Base-by-base conservation (phyloP, 2,797 vertebrate genomes). In the Vespertilio murinus region DNA sequence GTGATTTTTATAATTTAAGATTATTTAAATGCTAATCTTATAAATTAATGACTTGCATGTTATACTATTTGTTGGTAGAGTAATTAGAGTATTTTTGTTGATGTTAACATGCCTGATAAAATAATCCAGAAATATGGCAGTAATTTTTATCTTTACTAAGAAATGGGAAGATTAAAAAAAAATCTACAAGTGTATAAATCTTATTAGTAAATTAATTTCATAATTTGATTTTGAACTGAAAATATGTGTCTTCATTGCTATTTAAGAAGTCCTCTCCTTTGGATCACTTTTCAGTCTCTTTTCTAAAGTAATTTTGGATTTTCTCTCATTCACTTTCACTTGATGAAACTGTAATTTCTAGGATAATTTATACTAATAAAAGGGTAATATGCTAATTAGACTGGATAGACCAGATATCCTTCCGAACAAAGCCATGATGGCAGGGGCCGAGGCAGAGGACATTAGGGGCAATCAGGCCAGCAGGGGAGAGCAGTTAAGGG, bases 241-340 rank as follows among this genome's bases (percentile, higher is more conserved):
- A 87, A 3, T 77, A 92, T 45, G 8, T 74, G 8, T 38, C 47
- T 81, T 71, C 61, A 71, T 70, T 80, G 28, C n/a, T 94, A 30
- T 42, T 82, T 75, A 82, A 59, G n/a, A 91, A 85, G n/a, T 67
- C 18, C 40, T 70, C 28, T 94, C 22, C 10, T 4, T 42, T 45
- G 89, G 69, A 56, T 83, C 28, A 30, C 42, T 59, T 88, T 71
- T 35, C 11, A 12, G 20, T 54, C n/a, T 93, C 42, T 88, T 42
- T 93, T 88, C 40, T 45, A 93, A 83, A 73, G 49, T 52, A 49
- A 88, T 79, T 90, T 83, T 93, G 40, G 64, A 20, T 88, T 92
- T 90, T 92, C 35, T 90, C 49, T 92, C 28, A 14, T 90, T 75
- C 90, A 87, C 17, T 79, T 94, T 84, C n/a, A 61, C 23, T 87